Base-by-base conservation (phyloP, 2,113 vertebrate species). In the Aplodontia rufa region DNA sequence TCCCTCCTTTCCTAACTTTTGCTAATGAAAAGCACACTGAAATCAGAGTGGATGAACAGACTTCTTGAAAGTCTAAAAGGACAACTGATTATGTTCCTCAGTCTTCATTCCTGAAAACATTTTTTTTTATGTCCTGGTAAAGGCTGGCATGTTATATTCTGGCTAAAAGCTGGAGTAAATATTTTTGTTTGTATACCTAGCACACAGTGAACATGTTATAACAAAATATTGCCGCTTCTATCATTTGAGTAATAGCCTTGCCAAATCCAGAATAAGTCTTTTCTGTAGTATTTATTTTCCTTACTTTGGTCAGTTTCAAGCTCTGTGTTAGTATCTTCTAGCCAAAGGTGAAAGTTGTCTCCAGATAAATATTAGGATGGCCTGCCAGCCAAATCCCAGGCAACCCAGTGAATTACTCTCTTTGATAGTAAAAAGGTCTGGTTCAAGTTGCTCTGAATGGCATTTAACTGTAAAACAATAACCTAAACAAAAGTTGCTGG, bases 381-480 rank as follows among this genome's bases (percentile, higher is more conserved):
- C 79, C 92, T 97, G 88, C 93, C 90, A 87, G 96, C 95, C 96
- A 96, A 93, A 96, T 96, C 96, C 95, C 80, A 76, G 95, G 95
- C 96, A 97, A 93, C 91, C 75, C 62, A 95, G 91, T 96, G 97
- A 98, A 96, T 97, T 94, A 87, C 92, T 96, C 85, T 87, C 92
- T 97, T 97, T 96, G 97, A 96, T 92, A 75, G 97, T 93, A 96
- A 66, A 90, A 95, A 82, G 64, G 91, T 95, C 92, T 88, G 78
- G 96, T 97, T 97, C 94, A 95, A 95, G 91, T 97, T 97, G 91
- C 85, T 95, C 82, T 97, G 93, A 97, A 97, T 96, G 89, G 95
- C 93, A 93, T 97, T 96, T 98, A 97, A 94, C 88, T 93, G 71
- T 96, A 96, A 96, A 97, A 97, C 95, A 97, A 97, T 86, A 89